Percentiles rank a stretch among this genome's conserved stretches.
Conservation (phyloP, 1,140 invertebrate genomes). For the Palaemon carinicauda region DNA sequence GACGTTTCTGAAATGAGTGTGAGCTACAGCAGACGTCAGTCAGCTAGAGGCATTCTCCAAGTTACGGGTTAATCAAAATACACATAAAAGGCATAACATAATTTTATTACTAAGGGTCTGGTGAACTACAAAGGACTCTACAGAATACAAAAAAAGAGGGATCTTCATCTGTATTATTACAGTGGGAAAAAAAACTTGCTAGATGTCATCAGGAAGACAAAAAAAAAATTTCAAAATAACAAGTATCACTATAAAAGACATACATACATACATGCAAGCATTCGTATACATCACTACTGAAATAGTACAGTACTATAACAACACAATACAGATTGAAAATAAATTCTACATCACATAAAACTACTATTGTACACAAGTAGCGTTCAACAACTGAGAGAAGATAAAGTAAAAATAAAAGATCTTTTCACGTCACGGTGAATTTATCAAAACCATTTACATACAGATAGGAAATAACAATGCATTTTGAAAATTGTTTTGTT, state of each 20-base stretch:
- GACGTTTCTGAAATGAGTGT: too few relatives aligned
- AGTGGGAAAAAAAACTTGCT: conserved; percentile 10
- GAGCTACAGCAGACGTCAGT: too few relatives aligned
- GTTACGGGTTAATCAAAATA: conserved; percentile 20
- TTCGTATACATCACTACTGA: background rate
- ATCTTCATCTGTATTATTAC: background rate
- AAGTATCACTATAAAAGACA: background rate
- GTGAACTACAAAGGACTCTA: background rate
- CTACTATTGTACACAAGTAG: too few relatives aligned
- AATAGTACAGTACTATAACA: background rate
- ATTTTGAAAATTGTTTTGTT: too few relatives aligned
- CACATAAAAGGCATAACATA: background rate
- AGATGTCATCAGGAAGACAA: background rate
- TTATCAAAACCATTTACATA: too few relatives aligned
- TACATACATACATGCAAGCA: conserved; percentile 19
- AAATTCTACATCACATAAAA: too few relatives aligned
- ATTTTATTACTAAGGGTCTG: conserved; percentile 4
- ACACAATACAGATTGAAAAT: background rate
- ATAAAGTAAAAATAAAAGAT: too few relatives aligned
- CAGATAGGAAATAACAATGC: too few relatives aligned
- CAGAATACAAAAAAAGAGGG: background rate
- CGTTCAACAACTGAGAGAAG: too few relatives aligned
- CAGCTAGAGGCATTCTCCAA: too few relatives aligned
- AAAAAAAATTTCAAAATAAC: too few relatives aligned
- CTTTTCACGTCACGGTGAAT: too few relatives aligned